phyloP scores from a whole-genome alignment of 2,888 invertebrate species.

The Nemapogon koenigi region DNA sequence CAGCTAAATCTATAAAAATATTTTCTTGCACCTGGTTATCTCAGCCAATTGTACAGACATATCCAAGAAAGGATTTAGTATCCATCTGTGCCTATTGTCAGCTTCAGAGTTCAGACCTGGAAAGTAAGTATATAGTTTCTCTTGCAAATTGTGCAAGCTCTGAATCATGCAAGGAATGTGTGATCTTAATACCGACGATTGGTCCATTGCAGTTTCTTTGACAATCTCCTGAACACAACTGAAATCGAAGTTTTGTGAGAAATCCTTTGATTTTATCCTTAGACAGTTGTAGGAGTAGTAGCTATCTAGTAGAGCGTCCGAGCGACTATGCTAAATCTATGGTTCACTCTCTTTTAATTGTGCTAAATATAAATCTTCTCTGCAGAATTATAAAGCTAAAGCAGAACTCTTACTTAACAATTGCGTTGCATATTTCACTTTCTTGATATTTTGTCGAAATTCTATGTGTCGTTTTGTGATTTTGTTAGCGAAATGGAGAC shows the following conservation, averaged over 20 bases:
- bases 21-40: constrained; percentile 16
- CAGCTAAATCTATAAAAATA: constrained; percentile 18
- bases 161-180: constrained; percentile 23
- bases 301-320: no score
- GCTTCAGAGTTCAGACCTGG: constrained; percentile 16
- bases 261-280: no score
- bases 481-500: constrained; percentile 13
- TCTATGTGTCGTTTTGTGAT: constrained; percentile 12
- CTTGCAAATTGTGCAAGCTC: constrained; percentile 22
- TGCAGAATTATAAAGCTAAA: constrained; percentile 13
- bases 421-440: constrained; percentile 16
- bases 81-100: constrained; percentile 17
- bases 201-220: constrained; percentile 21
- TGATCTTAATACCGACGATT: constrained; percentile 18
- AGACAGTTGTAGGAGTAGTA: no score
- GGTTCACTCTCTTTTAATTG: no score
- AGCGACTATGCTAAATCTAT: no score
- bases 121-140: constrained; percentile 18
- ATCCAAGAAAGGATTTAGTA: constrained; percentile 13
- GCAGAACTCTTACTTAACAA: constrained; percentile 11
- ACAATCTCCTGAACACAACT: constrained; percentile 21
- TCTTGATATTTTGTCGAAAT: constrained; percentile 16
- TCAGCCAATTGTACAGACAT: constrained; percentile 15
- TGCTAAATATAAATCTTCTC: no score
- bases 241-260: no score